Evolutionary conservation across 2,113 vertebrate genomes (phyloP).

Genomic region (Mastomys natalensis): DNA sequence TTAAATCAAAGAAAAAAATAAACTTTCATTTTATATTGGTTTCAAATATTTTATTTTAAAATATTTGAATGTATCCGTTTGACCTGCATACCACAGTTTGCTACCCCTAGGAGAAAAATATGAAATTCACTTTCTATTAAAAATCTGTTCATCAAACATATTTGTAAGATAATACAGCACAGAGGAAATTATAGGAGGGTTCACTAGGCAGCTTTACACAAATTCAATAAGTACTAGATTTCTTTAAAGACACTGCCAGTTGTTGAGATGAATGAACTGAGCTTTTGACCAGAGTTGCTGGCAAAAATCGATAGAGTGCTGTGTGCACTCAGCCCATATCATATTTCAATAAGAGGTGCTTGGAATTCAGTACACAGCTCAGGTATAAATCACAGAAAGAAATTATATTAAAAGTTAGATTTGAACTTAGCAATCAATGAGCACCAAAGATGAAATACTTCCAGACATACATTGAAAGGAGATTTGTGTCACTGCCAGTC

Average conservation of each 20-base stretch:
- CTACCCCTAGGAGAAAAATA: not conserved
- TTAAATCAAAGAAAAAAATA: not conserved
- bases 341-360: constrained; percentile 66
- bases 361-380: constrained; percentile 61
- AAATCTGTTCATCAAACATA: constrained; percentile 55
- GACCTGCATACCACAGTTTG: not conserved
- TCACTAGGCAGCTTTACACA: constrained; percentile 47
- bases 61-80: not conserved
- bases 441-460: constrained; percentile 55
- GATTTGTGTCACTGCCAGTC: constrained; percentile 14
- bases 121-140: constrained; percentile 8
- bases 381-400: constrained; percentile 53
- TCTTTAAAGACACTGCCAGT: constrained; percentile 66
- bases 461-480: constrained; percentile 43
- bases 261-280: constrained; percentile 77
- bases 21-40: not conserved
- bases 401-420: constrained; percentile 67
- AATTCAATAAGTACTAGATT: constrained; percentile 70
- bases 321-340: constrained; percentile 54
- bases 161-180: constrained; percentile 55
- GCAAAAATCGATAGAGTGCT: constrained; percentile 76
- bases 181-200: constrained; percentile 51
- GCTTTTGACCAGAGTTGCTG: constrained; percentile 64
- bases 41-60: constrained; percentile 38
- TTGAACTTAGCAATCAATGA: constrained; percentile 49